A percentile compares a stretch with the other conserved stretches of the same genome.
phyloP scores from a whole-genome alignment of 2,888 invertebrate species.

The Catocala sponsa region DNA sequence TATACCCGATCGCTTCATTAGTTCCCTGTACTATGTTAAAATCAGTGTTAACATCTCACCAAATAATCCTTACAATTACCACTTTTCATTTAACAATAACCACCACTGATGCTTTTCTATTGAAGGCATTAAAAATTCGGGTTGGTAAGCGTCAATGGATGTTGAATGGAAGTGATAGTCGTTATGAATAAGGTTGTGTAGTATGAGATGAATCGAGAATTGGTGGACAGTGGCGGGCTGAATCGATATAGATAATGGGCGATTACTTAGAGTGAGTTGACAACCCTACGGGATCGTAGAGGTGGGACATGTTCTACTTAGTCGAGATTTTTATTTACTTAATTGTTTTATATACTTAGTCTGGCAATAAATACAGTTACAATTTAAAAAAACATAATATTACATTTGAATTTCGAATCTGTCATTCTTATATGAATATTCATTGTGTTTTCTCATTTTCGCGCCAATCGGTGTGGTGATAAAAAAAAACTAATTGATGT shows the following conservation, averaged over 20 bases:
- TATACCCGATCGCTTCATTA: conserved; percentile 55
- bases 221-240: conserved; percentile 60
- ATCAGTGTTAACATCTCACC: conserved; percentile 38
- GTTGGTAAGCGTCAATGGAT: conserved; percentile 30
- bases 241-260: conserved; percentile 77
- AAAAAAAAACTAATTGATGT: too few relatives aligned
- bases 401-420: too few relatives aligned
- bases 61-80: neutral
- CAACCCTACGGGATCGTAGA: conserved; percentile 68
- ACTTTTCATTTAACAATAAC: neutral
- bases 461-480: too few relatives aligned
- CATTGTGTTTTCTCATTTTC: too few relatives aligned
- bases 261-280: conserved; percentile 77
- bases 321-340: conserved; percentile 2
- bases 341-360: too few relatives aligned
- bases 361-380: too few relatives aligned
- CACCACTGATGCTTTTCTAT: conserved; percentile 1
- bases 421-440: too few relatives aligned
- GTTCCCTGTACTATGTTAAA: conserved; percentile 50
- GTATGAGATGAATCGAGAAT: conserved; percentile 52
- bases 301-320: conserved; percentile 31
- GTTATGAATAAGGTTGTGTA: conserved; percentile 1
- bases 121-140: neutral
- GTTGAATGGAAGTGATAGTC: neutral
- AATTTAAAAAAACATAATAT: too few relatives aligned